These are phyloP conservation scores for Fissipunctia ypsillon DNA, from an alignment of 2,888 invertebrate genomes.

Conservation along the genomic window DNA sequence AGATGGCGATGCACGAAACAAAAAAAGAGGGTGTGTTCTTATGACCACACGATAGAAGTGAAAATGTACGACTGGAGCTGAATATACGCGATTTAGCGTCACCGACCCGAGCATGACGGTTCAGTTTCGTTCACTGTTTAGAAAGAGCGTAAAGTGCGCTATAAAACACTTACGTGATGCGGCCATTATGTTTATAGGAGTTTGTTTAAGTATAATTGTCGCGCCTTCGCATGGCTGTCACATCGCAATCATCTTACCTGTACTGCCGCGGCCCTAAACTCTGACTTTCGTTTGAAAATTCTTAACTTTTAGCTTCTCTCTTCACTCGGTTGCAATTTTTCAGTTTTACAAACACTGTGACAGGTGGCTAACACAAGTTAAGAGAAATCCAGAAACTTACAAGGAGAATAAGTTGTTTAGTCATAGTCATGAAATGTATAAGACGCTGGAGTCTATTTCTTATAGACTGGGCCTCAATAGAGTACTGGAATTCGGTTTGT, in stretches of 20 bases:
- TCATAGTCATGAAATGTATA: slow-evolving; percentile 89
- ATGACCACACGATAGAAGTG: no score
- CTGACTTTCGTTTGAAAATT: slow-evolving; percentile 8
- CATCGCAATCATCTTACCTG: not conserved
- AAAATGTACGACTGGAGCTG: no score
- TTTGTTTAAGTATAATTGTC: not conserved
- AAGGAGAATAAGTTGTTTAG: slow-evolving; percentile 90
- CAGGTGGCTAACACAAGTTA: slow-evolving; percentile 93
- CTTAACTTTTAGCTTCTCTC: slow-evolving; percentile 67
- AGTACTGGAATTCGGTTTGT: slow-evolving; percentile 89
- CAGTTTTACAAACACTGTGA: slow-evolving; percentile 95
- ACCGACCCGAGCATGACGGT: no score
- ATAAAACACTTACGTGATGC: not conserved
- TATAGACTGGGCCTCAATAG: slow-evolving; percentile 90
- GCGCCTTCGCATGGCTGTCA: not conserved
- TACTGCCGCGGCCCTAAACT: not conserved
- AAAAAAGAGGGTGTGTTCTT: no score
- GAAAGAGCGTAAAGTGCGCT: no score
- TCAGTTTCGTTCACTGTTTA: no score
- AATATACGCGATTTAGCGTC: no score
- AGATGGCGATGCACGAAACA: not conserved
- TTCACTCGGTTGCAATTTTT: slow-evolving; percentile 83
- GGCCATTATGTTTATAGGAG: not conserved
- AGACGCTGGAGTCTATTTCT: slow-evolving; percentile 91
- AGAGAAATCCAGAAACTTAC: slow-evolving; percentile 92